Conservation (phyloP, 2,888 invertebrate species). For the Sabellastarte sp. region DNA sequence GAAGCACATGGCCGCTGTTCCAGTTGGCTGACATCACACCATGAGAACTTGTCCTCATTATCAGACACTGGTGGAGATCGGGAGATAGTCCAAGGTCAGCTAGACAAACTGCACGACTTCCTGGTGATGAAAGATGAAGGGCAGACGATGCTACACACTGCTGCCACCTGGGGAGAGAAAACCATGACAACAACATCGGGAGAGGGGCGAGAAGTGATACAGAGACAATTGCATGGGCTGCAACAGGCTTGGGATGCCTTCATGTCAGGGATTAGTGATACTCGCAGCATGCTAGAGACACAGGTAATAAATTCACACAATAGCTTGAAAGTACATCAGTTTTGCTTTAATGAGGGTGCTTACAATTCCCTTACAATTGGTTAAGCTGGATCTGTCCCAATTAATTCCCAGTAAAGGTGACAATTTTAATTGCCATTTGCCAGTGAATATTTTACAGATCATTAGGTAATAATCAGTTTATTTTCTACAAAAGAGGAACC, state of each 20-base stretch:
- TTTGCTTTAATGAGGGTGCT: too few species aligned
- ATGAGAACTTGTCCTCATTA: conserved; percentile 79
- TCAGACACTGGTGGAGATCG: conserved; percentile 69
- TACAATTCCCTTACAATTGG: too few species aligned
- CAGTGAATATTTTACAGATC: too few species aligned
- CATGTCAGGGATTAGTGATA: conserved; percentile 84
- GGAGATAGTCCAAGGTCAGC: conserved; percentile 47
- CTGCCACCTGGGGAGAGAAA: conserved; percentile 87
- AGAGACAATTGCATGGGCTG: conserved; percentile 75
- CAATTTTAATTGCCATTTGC: too few species aligned
- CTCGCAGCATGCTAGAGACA: conserved; percentile 82
- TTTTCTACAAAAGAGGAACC: too few species aligned
- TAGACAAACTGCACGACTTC: conserved; percentile 69
- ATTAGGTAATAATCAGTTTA: too few species aligned
- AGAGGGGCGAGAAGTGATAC: conserved; percentile 81
- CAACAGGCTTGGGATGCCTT: conserved; percentile 89
- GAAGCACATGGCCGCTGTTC: conserved; percentile 73
- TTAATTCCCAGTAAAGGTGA: too few species aligned
- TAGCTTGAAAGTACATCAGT: too few species aligned
- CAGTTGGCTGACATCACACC: conserved; percentile 80
- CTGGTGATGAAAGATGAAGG: conserved; percentile 91
- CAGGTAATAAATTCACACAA: too few species aligned
- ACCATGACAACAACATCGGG: conserved; percentile 89
- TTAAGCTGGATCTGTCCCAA: too few species aligned
- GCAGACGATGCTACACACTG: conserved; percentile 80